Percentiles rank a stretch among this genome's conserved stretches.
Conservation (phyloP, 2,888 invertebrate genomes). For the Folsomia candida region DNA sequence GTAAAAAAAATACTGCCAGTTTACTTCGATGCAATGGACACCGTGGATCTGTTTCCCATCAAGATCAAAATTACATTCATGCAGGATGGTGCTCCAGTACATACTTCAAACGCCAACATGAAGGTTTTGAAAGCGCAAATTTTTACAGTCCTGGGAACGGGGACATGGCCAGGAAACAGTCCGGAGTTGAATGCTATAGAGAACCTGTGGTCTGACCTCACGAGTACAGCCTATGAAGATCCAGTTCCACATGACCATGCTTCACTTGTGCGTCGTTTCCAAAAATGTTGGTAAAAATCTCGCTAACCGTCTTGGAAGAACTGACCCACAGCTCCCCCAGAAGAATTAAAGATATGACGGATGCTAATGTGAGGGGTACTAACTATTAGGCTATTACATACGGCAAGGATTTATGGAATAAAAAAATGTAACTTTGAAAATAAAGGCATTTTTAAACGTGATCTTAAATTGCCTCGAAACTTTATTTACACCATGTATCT, state of each 20-base stretch:
- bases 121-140: not conserved
- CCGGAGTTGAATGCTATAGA: constrained; percentile 29
- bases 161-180: constrained; percentile 18
- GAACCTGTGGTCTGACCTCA: constrained; percentile 21
- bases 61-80: not conserved
- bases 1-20: not conserved
- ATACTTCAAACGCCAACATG: not conserved
- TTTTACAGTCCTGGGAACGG: not conserved
- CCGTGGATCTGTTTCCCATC: not conserved
- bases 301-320: not conserved
- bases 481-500: no score
- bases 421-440: no score
- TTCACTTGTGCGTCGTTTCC: not conserved
- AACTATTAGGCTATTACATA: not conserved
- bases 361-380: not conserved
- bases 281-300: not conserved
- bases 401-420: not conserved
- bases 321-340: not conserved
- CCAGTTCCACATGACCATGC: not conserved
- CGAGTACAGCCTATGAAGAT: not conserved
- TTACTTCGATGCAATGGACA: not conserved
- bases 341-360: not conserved
- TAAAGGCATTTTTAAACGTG: no score
- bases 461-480: no score
- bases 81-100: not conserved